Conservation (phyloP, 2,888 invertebrate species). For the Latheticus oryzae region DNA sequence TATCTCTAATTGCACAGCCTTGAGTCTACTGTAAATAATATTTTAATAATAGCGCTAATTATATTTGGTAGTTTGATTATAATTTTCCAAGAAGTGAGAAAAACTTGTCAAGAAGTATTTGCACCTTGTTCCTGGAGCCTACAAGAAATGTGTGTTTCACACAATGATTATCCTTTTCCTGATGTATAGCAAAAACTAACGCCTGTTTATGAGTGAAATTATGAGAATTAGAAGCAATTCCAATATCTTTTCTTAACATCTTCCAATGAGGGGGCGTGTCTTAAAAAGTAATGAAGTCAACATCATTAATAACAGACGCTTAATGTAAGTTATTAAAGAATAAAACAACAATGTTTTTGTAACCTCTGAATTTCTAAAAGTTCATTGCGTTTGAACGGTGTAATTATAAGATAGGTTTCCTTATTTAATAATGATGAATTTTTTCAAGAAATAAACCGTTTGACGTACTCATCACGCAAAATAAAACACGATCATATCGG, state of each 20-base stretch:
- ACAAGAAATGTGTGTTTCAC: neutral
- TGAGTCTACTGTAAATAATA: too few species aligned
- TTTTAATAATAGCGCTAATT: too few species aligned
- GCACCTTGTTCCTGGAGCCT: too few species aligned
- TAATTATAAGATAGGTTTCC: constrained; percentile 15
- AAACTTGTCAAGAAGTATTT: too few species aligned
- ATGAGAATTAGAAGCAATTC: neutral
- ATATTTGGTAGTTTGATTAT: too few species aligned
- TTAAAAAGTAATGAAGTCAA: constrained; percentile 14
- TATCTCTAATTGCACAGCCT: too few species aligned
- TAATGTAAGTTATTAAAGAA: constrained; percentile 9
- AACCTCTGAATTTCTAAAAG: constrained; percentile 9
- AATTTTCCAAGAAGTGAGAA: too few species aligned
- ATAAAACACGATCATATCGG: constrained; percentile 12
- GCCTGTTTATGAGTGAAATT: constrained; percentile 4
- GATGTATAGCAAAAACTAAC: too few species aligned
- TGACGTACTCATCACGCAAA: constrained; percentile 8
- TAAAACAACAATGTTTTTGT: constrained; percentile 6
- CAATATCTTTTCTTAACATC: constrained; percentile 20
- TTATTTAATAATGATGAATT: constrained; percentile 7
- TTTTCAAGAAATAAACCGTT: constrained; percentile 12
- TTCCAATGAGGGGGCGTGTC: constrained; percentile 22
- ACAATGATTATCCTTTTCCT: too few species aligned
- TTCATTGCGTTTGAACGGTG: constrained; percentile 6
- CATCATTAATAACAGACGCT: constrained; percentile 7